Evolutionary conservation across 2,113 vertebrate species (phyloP).

Genomic region (Forbesichthys papilliferus): DNA sequence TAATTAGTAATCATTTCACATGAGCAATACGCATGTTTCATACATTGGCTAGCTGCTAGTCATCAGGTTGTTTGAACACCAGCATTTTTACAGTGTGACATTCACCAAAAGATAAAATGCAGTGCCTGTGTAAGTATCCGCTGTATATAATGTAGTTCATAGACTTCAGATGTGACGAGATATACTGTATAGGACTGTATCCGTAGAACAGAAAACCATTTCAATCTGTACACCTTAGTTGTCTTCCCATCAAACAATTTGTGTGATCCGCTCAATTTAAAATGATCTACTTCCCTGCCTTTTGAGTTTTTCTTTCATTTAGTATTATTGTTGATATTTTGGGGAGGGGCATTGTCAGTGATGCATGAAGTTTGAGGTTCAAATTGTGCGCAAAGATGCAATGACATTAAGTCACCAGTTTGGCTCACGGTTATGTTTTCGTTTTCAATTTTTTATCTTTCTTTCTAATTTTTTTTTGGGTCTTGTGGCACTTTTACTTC

Average conservation of each 20-base stretch:
- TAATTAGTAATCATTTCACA: constrained; percentile 66
- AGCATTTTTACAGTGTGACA: constrained; percentile 87
- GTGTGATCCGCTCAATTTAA: constrained; percentile 86
- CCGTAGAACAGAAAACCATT: constrained; percentile 81
- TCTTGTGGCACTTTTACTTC: constrained; percentile 94
- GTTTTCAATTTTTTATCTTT: constrained; percentile 57
- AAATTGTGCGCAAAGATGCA: constrained; percentile 83
- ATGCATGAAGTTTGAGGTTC: constrained; percentile 78
- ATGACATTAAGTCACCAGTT: constrained; percentile 80
- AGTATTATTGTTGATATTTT: constrained; percentile 68
- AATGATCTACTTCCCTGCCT: constrained; percentile 82
- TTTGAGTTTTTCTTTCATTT: constrained; percentile 87
- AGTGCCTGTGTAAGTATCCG: constrained; percentile 99
- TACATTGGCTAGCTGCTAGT: constrained; percentile 80
- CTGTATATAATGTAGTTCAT: constrained; percentile 98
- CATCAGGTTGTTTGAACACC: constrained; percentile 88
- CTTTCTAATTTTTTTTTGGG: constrained; percentile 53
- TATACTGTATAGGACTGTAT: constrained; percentile 24
- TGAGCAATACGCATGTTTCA: constrained; percentile 81
- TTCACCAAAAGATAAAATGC: constrained; percentile 96
- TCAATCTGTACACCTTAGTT: constrained; percentile 62
- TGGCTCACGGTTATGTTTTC: constrained; percentile 91
- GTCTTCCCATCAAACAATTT: constrained; percentile 75
- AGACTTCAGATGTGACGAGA: constrained; percentile 83
- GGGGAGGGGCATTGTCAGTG: not conserved